phyloP scores from a whole-genome alignment of 2,113 vertebrate genomes.

The Colius striatus region DNA sequence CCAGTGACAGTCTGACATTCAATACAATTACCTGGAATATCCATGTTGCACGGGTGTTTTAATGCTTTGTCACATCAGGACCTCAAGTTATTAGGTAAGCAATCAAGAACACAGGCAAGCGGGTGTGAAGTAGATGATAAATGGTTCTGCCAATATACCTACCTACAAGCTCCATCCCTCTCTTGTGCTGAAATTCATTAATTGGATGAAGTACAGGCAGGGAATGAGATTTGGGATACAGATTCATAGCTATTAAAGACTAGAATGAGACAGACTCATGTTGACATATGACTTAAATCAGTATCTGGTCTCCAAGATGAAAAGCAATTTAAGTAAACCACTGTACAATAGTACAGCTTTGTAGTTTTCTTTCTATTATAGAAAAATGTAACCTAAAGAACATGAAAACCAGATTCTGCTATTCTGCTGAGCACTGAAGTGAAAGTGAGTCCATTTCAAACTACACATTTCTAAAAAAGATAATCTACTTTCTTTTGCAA shows the following conservation, averaged over 20 bases:
- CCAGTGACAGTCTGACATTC: neutral
- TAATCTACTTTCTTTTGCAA: neutral
- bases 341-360: neutral
- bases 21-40: neutral
- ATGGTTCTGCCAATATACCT: rapidly evolving
- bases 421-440: neutral
- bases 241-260: neutral
- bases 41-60: neutral
- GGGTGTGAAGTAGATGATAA: neutral
- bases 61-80: neutral
- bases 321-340: neutral
- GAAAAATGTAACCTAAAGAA: neutral
- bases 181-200: neutral
- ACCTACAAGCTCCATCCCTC: neutral
- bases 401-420: neutral
- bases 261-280: neutral
- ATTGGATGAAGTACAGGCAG: neutral
- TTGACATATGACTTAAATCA: neutral
- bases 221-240: neutral
- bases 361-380: neutral
- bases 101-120: neutral
- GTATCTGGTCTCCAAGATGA: neutral
- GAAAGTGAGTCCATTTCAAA: neutral
- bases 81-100: neutral
- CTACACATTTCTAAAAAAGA: neutral